A percentile compares a stretch with the other conserved stretches of the same genome.
phyloP scores from a whole-genome alignment of 2,113 vertebrate genomes.

The Grammomys dolichurus region DNA sequence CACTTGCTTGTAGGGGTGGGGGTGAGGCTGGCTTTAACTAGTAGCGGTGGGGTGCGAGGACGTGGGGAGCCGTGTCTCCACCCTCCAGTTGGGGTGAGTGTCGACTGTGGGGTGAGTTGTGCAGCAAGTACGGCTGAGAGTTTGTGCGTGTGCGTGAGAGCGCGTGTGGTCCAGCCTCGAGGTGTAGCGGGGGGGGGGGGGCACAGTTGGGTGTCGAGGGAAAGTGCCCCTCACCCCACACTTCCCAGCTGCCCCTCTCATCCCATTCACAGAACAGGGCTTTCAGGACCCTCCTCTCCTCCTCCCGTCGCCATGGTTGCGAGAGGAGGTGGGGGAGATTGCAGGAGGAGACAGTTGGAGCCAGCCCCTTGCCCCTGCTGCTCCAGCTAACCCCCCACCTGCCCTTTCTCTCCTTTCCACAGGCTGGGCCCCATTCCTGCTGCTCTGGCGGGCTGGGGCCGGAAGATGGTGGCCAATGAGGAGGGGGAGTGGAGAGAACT shows the following conservation, averaged over 20 bases:
- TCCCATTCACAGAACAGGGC: slow-evolving; percentile 77
- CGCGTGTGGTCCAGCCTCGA: slow-evolving; percentile 75
- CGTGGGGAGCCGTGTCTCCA: not conserved
- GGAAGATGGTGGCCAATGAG: slow-evolving; percentile 82
- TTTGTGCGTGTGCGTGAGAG: slow-evolving; percentile 49
- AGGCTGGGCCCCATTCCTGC: slow-evolving; percentile 80
- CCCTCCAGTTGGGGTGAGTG: slow-evolving; percentile 37
- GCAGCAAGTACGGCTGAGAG: slow-evolving; percentile 65
- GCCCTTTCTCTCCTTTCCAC: slow-evolving; percentile 81
- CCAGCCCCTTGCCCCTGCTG: slow-evolving; percentile 76
- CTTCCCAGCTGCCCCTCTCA: slow-evolving; percentile 54
- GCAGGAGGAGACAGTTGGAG: slow-evolving; percentile 71
- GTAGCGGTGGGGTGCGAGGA: not conserved
- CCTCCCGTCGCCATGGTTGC: slow-evolving; percentile 80
- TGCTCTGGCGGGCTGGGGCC: slow-evolving; percentile 79
- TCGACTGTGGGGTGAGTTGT: slow-evolving; percentile 56
- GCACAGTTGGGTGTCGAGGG: slow-evolving; percentile 58
- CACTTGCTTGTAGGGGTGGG: not conserved
- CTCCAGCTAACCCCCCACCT: slow-evolving; percentile 80
- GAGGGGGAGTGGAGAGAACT: slow-evolving; percentile 80
- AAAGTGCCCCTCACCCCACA: slow-evolving; percentile 57
- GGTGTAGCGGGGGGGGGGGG: slow-evolving; percentile 51
- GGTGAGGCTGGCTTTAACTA: not conserved
- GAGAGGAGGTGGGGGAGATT: slow-evolving; percentile 66
- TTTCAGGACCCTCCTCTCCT: slow-evolving; percentile 78